Conservation (phyloP, 2,888 invertebrate genomes). For the Acleris holmiana region DNA sequence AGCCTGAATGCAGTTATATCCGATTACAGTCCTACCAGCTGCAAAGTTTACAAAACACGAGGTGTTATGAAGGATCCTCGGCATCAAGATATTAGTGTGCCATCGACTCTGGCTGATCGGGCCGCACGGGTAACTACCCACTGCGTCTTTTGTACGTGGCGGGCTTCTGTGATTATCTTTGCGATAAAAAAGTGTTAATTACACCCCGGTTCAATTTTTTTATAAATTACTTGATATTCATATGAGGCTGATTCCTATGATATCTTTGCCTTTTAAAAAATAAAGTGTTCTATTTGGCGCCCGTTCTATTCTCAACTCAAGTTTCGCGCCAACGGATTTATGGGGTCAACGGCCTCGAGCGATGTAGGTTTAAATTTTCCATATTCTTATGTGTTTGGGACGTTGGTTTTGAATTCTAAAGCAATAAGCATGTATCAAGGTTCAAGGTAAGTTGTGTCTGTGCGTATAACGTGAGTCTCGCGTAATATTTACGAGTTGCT, state of each 20-base stretch:
- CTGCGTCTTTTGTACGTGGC: conserved; percentile 34
- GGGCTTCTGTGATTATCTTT: conserved; percentile 3
- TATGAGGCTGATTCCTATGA: not conserved
- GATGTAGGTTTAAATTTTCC: conserved; percentile 50
- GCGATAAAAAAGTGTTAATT: conserved; percentile 6
- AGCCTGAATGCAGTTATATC: conserved; percentile 47
- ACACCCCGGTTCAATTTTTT: not conserved
- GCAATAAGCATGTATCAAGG: conserved; percentile 19
- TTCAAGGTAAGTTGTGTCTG: conserved; percentile 36
- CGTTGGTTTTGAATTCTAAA: conserved; percentile 9
- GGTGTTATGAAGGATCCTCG: conserved; percentile 46
- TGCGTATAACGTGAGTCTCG: conserved; percentile 12
- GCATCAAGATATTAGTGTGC: conserved; percentile 3
- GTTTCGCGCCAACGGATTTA: conserved; percentile 54
- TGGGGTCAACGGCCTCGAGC: conserved; percentile 65
- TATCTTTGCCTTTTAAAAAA: not conserved
- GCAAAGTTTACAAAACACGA: conserved; percentile 63
- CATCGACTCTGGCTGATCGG: conserved; percentile 38
- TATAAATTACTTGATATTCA: no score
- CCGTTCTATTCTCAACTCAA: conserved; percentile 39
- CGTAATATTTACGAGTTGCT: conserved; percentile 4
- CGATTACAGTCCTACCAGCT: conserved; percentile 46
- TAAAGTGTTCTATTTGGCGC: conserved; percentile 1
- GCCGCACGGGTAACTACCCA: conserved; percentile 32
- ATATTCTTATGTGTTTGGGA: conserved; percentile 6